phyloP scores from a whole-genome alignment of 2,888 invertebrate genomes.

The Eulithis prunata region DNA sequence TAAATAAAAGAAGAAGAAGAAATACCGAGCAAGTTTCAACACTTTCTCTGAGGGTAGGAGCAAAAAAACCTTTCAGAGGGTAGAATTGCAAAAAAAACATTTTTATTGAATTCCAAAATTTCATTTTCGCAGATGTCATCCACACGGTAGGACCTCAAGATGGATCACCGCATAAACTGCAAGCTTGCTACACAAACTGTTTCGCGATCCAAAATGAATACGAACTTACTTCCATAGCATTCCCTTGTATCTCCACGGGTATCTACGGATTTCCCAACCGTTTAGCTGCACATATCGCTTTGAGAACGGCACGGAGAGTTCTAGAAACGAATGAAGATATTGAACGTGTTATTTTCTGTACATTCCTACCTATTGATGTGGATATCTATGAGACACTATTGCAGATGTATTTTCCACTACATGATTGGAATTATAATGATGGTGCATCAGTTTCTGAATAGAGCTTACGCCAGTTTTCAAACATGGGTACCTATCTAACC shows the following conservation, averaged over 20 bases:
- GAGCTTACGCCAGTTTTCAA: neutral
- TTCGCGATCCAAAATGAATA: conserved; percentile 84
- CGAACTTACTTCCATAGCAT: conserved; percentile 88
- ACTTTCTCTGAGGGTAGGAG: too few species aligned
- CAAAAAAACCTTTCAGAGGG: too few species aligned
- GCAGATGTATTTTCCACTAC: conserved; percentile 88
- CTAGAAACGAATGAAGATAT: conserved; percentile 83
- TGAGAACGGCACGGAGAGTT: conserved; percentile 86
- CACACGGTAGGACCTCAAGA: conserved; percentile 95
- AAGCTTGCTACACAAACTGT: conserved; percentile 88
- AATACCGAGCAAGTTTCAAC: too few species aligned
- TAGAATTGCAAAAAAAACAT: too few species aligned
- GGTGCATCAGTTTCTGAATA: conserved; percentile 13
- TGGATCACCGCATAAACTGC: conserved; percentile 86
- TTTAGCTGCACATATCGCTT: conserved; percentile 90
- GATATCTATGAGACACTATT: conserved; percentile 88
- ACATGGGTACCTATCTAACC: too few species aligned
- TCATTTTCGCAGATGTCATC: conserved; percentile 89
- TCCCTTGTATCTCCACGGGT: conserved; percentile 97
- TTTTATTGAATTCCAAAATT: neutral
- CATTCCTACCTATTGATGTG: conserved; percentile 89
- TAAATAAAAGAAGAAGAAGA: too few species aligned
- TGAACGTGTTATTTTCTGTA: conserved; percentile 91
- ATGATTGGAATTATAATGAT: conserved; percentile 58
- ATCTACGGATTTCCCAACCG: conserved; percentile 94